phyloP scores from a whole-genome alignment of 2,797 vertebrate genomes.

The Hozukius guyotensis region DNA sequence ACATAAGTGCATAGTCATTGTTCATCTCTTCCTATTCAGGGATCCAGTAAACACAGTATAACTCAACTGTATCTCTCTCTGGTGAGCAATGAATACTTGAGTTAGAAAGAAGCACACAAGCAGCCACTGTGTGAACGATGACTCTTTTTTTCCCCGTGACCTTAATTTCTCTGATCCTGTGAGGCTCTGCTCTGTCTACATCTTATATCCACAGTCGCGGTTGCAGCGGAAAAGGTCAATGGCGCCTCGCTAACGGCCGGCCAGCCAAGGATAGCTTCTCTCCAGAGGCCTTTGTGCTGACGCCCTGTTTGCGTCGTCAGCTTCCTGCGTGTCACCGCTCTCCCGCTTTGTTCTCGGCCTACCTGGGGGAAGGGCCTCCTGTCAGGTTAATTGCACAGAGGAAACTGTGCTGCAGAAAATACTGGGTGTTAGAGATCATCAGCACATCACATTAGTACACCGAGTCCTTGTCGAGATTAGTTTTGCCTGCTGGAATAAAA shows the following conservation, averaged over 20 bases:
- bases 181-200: constrained; percentile 15
- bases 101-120: not conserved
- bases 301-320: constrained; percentile 35
- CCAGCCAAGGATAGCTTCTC: constrained; percentile 47
- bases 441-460: not conserved
- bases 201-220: constrained; percentile 15
- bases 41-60: not conserved
- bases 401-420: constrained; percentile 24
- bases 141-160: constrained; percentile 1
- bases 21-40: not conserved
- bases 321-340: constrained; percentile 25
- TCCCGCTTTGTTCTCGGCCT: constrained; percentile 22
- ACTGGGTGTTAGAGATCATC: not conserved
- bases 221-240: constrained; percentile 52
- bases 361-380: constrained; percentile 51
- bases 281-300: constrained; percentile 54
- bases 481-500: constrained; percentile 4
- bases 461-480: not conserved
- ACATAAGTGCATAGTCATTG: not conserved
- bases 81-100: not conserved
- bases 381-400: constrained; percentile 52
- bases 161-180: not conserved
- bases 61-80: not conserved
- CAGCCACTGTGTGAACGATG: not conserved
- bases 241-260: constrained; percentile 14